These are phyloP conservation scores for Lacanobia wlatinum DNA, from an alignment of 2,888 invertebrate genomes.

Conservation along the genomic window DNA sequence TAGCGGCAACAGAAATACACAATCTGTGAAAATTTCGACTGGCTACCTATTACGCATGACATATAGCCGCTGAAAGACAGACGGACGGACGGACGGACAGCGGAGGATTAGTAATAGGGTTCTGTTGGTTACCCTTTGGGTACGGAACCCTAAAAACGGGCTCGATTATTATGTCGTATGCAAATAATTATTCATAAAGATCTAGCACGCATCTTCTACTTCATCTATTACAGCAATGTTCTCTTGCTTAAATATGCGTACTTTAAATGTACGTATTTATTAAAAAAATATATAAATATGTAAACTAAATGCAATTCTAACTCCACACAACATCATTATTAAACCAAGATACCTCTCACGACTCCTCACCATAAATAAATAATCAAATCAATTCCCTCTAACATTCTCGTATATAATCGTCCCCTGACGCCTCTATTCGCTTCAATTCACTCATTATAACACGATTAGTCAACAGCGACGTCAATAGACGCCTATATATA, in stretches of 20 bases:
- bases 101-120: too few species aligned
- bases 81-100: too few species aligned
- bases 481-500: slow-evolving; percentile 48
- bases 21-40: too few species aligned
- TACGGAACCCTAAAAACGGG: too few species aligned
- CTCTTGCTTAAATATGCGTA: too few species aligned
- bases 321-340: neutral
- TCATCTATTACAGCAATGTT: neutral
- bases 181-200: neutral
- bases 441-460: slow-evolving; percentile 70
- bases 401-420: slow-evolving; percentile 9
- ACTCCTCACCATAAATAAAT: slow-evolving; percentile 8
- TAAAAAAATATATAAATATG: neutral
- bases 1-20: too few species aligned
- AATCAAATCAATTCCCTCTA: slow-evolving; percentile 24
- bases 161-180: neutral
- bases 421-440: slow-evolving; percentile 56
- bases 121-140: too few species aligned
- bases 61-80: too few species aligned
- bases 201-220: neutral
- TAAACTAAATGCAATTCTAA: neutral
- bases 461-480: slow-evolving; percentile 69
- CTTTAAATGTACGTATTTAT: neutral
- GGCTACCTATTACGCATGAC: too few species aligned
- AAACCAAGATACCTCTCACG: neutral